Evolutionary conservation across 2,113 vertebrate species (phyloP), one percentile per base, ranked within the genome.

Genomic region (Barnardius zonarius): DNA sequence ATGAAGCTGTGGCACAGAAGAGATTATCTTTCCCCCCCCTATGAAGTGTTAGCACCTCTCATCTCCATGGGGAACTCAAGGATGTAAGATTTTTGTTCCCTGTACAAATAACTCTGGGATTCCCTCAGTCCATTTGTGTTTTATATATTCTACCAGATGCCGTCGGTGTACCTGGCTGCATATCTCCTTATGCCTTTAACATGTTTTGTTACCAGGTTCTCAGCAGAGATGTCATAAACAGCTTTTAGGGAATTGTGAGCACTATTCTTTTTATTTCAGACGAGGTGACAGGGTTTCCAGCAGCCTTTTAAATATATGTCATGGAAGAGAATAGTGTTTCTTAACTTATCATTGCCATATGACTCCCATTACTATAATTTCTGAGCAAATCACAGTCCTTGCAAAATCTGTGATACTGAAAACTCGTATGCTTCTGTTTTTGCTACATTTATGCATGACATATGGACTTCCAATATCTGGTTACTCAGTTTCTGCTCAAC

Each of bases 21-120:
- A 61, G 11, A 35, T 23, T 4, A 28, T 16, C 44, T 20, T 22
- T 13, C 0, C 0, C 1, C 8, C 10, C 33, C 1, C 7, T 1
- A 0, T 44, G 15, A 79, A 75, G 35, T 30, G 16, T 82, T 94
- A 74, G 11, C 9, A 46, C 11, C 28, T 95, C 19, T 91, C 20
- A 7, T 46, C 74, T 91, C 39, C 10, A 3, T 11, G 8, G 35
- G 31, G 30, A 78, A 12, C 46, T 24, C 20, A 51, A 24, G 31
- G 49, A 62, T 66, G 9, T 12, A 57, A 54, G 51, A 19, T 30
- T 67, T 90, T 37, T 88, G 30, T 63, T 86, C 54, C 31, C 55
- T 35, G 41, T 44, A 41, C 20, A 67, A 78, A 13, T 57, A 90
- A 63, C 13, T 81, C 8, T 44, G 43, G 51, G 63, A 78, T 77